Conservation (phyloP, 2,113 vertebrate species). For the Chaenocephalus aceratus region DNA sequence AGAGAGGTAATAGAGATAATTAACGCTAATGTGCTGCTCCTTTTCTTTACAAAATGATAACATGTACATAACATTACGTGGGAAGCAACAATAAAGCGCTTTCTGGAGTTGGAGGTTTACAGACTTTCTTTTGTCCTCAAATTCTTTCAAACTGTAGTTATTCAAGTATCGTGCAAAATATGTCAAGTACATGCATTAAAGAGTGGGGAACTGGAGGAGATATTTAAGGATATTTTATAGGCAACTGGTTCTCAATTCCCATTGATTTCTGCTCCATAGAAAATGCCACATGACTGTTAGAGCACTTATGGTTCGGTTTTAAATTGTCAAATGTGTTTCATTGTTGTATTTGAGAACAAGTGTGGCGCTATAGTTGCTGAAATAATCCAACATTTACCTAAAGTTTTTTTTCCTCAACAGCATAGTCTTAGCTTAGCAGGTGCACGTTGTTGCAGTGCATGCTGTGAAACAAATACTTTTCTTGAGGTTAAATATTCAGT, state of each 20-base stretch:
- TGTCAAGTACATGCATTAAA: too few relatives aligned
- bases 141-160: background rate
- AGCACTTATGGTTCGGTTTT: too few relatives aligned
- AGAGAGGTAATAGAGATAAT: conserved; percentile 15
- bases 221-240: background rate
- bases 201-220: background rate
- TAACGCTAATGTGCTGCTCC: conserved; percentile 18
- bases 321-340: too few relatives aligned
- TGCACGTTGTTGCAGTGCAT: too few relatives aligned
- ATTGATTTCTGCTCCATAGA: background rate
- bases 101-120: conserved; percentile 23
- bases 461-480: too few relatives aligned
- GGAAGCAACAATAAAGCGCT: conserved; percentile 64
- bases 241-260: too few relatives aligned
- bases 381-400: too few relatives aligned
- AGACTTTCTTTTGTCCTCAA: conserved; percentile 9
- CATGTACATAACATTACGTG: conserved; percentile 31
- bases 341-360: too few relatives aligned
- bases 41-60: conserved; percentile 28
- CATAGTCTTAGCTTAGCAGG: too few relatives aligned
- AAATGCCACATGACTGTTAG: background rate
- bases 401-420: too few relatives aligned
- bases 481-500: too few relatives aligned
- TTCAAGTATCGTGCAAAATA: background rate
- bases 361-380: too few relatives aligned